Base-by-base conservation (phyloP, 2,797 vertebrate species). In the Anolis apletophallus region DNA sequence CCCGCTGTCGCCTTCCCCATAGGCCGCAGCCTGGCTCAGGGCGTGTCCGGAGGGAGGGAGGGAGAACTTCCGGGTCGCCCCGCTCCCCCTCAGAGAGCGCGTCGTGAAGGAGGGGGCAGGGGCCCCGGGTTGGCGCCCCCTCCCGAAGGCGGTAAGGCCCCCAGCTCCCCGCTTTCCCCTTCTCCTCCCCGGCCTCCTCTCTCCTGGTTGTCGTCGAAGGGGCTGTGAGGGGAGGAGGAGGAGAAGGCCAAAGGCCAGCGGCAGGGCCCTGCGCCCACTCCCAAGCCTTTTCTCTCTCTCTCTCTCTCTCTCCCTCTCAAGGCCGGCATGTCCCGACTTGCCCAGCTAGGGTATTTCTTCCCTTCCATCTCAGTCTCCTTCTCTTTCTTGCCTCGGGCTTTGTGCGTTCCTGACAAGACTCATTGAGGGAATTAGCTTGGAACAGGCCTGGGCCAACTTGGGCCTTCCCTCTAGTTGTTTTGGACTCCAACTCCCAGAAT, bases 11-110 rank as follows among this genome's bases (percentile, higher is more conserved):
- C 34, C 13, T 61, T 77, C 87, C 84, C 92, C 83, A 95, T 95
- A 67, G 89, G 88, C 72, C 26, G 86, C 86, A 29, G 71, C 54
- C 67, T 0, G 68, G 50, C 0, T 11, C 14, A 71, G 93, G 95
- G 95, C 81, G 94, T 91, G 85, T 85, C 73, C 23, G 2, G 16
- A 1, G 1, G 0, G 0, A 88, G 40, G 40, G 40, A 46, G 46
- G 46, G 46, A 95, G 86, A 72, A 81, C 34, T 96, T 95, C 96
- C 95, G 94, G 94, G 84, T 92, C 26, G 84, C 84, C 85, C 50
- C 82, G 85, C 46, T 86, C 85, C 74, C 75, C 89, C 78, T 86
- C 71, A 26, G 89, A 26, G 89, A 86, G 75, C 36, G 84, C 76
- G n/a, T 87, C 89, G 92, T 89, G 91, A 89, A 86, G 92, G 90